Evolutionary conservation across 1,140 invertebrate species (phyloP).

Genomic region (Liolophura sinensis): DNA sequence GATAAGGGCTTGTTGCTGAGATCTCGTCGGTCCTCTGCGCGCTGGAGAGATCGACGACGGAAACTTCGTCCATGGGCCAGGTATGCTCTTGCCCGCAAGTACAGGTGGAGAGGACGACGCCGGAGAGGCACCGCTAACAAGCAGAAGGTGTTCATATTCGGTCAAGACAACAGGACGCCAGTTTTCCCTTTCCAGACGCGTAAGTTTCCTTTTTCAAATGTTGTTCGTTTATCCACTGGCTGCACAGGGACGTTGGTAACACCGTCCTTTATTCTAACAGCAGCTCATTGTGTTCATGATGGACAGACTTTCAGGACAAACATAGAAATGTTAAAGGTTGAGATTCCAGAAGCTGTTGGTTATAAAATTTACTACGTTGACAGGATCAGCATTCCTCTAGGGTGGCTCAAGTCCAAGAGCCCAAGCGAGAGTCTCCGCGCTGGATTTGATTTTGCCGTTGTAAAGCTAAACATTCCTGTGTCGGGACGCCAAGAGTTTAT

Average conservation of each 20-base stretch:
- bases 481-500: conserved; percentile 32
- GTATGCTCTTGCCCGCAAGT: too few relatives aligned
- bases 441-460: conserved; percentile 40
- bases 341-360: conserved; percentile 32
- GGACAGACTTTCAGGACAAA: conserved; percentile 30
- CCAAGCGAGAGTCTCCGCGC: conserved; percentile 12
- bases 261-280: conserved; percentile 38
- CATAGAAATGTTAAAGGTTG: conserved; percentile 38
- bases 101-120: too few relatives aligned
- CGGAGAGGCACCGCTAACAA: too few relatives aligned
- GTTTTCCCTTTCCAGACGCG: conserved; percentile 21
- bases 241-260: conserved; percentile 46
- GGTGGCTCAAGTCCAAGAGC: conserved; percentile 25
- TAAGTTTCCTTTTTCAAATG: conserved; percentile 40
- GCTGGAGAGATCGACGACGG: too few relatives aligned
- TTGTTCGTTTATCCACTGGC: conserved; percentile 39
- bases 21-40: too few relatives aligned
- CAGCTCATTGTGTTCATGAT: conserved; percentile 45
- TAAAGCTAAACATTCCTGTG: conserved; percentile 29
- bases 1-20: too few relatives aligned
- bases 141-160: conserved; percentile 21
- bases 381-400: conserved; percentile 34
- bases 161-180: conserved; percentile 23
- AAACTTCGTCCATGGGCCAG: too few relatives aligned
- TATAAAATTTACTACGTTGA: conserved; percentile 36